phyloP scores from a whole-genome alignment of 2,113 vertebrate species.

The Bos javanicus region DNA sequence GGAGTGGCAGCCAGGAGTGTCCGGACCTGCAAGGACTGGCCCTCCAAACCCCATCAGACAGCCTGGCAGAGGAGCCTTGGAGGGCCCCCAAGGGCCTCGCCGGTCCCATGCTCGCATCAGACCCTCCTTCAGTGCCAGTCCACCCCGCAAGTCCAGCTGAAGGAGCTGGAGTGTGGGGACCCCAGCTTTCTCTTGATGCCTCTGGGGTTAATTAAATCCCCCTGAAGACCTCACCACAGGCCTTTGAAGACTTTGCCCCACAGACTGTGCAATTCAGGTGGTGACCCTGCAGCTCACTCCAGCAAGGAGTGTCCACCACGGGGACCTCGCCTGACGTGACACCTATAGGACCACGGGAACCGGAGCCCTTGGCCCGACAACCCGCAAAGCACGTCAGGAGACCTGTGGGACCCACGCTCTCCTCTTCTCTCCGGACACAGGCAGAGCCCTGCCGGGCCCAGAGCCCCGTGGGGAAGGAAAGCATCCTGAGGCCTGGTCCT shows the following conservation, averaged over 20 bases:
- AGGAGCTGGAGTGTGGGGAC: background rate
- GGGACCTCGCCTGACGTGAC: rapidly evolving
- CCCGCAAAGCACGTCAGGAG: rapidly evolving
- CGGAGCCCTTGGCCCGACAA: background rate
- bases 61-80: background rate
- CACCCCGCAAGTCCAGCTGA: rapidly evolving
- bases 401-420: rapidly evolving
- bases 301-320: rapidly evolving
- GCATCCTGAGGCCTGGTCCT: rapidly evolving
- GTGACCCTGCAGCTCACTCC: too few relatives aligned
- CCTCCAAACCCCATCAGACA: background rate
- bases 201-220: background rate
- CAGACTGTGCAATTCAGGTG: background rate
- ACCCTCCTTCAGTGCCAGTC: rapidly evolving
- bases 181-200: background rate
- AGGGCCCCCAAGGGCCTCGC: rapidly evolving
- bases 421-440: background rate
- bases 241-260: too few relatives aligned
- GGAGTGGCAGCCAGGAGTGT: rapidly evolving
- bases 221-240: background rate
- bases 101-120: rapidly evolving
- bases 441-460: background rate
- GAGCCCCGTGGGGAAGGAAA: background rate
- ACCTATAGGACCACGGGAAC: background rate
- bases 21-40: background rate